These are phyloP conservation scores for Aphaenogaster ashmeadi DNA, from an alignment of 1,140 invertebrate species.

Conservation along the genomic window DNA sequence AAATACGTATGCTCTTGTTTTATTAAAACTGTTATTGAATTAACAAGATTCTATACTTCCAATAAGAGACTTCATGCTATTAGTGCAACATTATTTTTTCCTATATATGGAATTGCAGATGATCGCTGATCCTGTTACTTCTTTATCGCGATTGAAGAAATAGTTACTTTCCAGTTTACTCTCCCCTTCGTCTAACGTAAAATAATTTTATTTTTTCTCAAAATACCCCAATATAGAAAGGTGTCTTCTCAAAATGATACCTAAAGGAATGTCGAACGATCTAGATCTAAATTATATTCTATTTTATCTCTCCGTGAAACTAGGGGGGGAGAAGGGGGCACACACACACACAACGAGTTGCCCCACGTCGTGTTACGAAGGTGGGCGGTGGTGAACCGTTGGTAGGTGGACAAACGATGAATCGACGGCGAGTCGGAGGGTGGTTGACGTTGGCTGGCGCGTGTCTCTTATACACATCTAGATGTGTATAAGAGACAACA, in stretches of 20 bases:
- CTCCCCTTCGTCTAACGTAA: neutral
- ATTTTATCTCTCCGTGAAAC: neutral
- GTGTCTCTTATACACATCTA: too few species aligned
- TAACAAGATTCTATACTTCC: too few species aligned
- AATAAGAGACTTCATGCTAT: too few species aligned
- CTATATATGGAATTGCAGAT: neutral
- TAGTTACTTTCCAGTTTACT: neutral
- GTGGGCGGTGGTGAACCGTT: neutral
- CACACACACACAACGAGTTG: neutral
- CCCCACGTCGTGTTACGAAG: neutral
- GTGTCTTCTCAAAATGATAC: neutral
- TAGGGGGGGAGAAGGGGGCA: neutral
- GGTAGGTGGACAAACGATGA: conserved; percentile 34
- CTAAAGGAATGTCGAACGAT: neutral
- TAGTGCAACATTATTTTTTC: too few species aligned
- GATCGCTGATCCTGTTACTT: neutral
- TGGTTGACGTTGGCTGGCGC: conserved; percentile 7
- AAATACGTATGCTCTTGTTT: too few species aligned
- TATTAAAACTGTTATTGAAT: too few species aligned
- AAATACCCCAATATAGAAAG: neutral
- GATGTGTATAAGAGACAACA: too few species aligned
- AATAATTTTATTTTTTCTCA: neutral
- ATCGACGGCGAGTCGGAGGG: conserved; percentile 20
- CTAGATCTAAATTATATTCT: neutral
- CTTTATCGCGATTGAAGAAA: neutral